phyloP scores from a whole-genome alignment of 2,113 vertebrate genomes.

The Scortum barcoo region DNA sequence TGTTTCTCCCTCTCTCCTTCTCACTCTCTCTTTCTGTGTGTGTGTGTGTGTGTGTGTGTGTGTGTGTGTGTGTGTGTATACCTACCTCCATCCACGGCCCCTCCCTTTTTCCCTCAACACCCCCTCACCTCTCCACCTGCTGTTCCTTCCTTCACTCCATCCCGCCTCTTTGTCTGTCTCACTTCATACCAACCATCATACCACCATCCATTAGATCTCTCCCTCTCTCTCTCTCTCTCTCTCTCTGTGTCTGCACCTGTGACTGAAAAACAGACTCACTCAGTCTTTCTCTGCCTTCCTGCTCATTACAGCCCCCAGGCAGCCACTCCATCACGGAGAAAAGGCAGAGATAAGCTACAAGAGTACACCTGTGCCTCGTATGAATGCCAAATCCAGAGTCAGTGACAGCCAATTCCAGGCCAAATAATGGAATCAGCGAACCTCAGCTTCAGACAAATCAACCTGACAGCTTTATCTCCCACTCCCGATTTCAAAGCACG shows the following conservation, averaged over 20 bases:
- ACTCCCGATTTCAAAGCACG: slow-evolving; percentile 58
- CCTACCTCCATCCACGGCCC: slow-evolving; percentile 44
- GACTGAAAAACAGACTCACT: slow-evolving; percentile 73
- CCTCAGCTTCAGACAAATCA: slow-evolving; percentile 68
- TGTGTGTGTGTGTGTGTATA: slow-evolving; percentile 26
- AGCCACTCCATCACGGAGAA: slow-evolving; percentile 74
- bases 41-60: slow-evolving; percentile 19
- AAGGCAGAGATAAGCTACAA: slow-evolving; percentile 72
- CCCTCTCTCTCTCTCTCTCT: slow-evolving; percentile 14
- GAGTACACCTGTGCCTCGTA: slow-evolving; percentile 74
- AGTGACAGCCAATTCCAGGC: slow-evolving; percentile 67
- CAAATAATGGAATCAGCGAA: slow-evolving; percentile 77
- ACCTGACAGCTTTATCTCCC: slow-evolving; percentile 70
- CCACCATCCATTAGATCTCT: slow-evolving; percentile 45
- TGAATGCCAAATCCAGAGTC: slow-evolving; percentile 73
- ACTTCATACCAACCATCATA: slow-evolving; percentile 55
- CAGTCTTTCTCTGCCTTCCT: slow-evolving; percentile 71
- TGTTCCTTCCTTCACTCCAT: slow-evolving; percentile 55
- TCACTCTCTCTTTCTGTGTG: neutral
- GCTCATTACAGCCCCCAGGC: slow-evolving; percentile 74
- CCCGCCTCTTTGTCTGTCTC: slow-evolving; percentile 55
- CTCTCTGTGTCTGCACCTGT: slow-evolving; percentile 70
- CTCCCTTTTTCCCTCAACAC: slow-evolving; percentile 28
- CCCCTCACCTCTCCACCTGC: slow-evolving; percentile 72
- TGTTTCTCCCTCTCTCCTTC: slow-evolving; percentile 30